phyloP scores from a whole-genome alignment of 2,797 vertebrate species.

The Cottoperca gobio region DNA sequence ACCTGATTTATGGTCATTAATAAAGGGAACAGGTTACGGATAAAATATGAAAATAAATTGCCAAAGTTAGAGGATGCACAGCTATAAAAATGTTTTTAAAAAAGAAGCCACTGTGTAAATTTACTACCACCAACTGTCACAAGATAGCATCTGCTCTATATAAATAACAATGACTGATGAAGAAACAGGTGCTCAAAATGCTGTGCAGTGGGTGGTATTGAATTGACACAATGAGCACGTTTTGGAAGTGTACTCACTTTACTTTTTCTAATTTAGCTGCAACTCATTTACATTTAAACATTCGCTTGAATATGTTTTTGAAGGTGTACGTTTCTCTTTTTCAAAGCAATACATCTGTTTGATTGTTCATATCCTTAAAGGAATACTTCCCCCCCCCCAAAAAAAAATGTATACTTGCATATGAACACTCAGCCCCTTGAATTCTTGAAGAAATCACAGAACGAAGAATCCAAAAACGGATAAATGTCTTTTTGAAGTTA shows the following conservation, averaged over 20 bases:
- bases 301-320: neutral
- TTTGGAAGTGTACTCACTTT: neutral
- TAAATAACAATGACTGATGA: conserved; percentile 15
- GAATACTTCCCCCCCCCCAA: too few relatives aligned
- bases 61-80: conserved; percentile 12
- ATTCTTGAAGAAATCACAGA: too few relatives aligned
- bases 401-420: too few relatives aligned
- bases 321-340: neutral
- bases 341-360: neutral
- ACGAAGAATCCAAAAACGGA: too few relatives aligned
- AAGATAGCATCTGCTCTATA: neutral
- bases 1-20: conserved; percentile 40
- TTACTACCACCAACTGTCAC: conserved; percentile 8
- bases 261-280: neutral
- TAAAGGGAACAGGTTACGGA: conserved; percentile 1
- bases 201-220: neutral
- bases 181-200: conserved; percentile 5
- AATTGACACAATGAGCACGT: neutral
- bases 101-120: conserved; percentile 10
- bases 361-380: neutral
- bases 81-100: conserved; percentile 28
- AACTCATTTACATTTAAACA: conserved; percentile 11
- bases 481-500: too few relatives aligned
- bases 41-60: conserved; percentile 19
- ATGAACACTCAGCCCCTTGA: too few relatives aligned